Percentiles rank a stretch among this genome's conserved stretches.
These are phyloP conservation scores for Lasioglossum leucozonium DNA, from an alignment of 2,888 invertebrate genomes.

Conservation along the genomic window DNA sequence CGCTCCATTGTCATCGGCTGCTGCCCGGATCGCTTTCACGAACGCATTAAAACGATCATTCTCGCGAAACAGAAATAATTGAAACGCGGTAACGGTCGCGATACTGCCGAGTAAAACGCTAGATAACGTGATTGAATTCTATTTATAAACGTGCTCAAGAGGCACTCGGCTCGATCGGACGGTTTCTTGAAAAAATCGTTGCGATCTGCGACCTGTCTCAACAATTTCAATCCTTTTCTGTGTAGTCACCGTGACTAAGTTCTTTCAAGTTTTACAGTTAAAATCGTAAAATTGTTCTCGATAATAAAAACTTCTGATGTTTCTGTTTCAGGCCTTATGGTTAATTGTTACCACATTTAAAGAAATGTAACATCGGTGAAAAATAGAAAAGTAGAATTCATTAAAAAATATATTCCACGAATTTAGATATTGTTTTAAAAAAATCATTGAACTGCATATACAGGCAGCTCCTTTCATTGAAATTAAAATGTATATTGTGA, in stretches of 20 bases:
- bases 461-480: background rate
- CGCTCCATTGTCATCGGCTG: conserved; percentile 54
- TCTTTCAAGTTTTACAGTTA: too few species aligned
- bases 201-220: background rate
- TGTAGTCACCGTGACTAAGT: background rate
- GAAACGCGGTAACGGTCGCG: conserved; percentile 15
- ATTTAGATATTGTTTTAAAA: background rate
- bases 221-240: background rate
- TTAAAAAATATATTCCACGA: background rate
- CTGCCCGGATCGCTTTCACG: conserved; percentile 57
- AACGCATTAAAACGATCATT: conserved; percentile 38
- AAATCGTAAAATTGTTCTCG: background rate
- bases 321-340: background rate
- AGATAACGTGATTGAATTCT: conserved; percentile 1
- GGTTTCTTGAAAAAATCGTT: background rate
- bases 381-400: background rate
- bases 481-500: background rate
- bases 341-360: too few species aligned
- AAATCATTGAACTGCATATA: background rate
- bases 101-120: background rate
- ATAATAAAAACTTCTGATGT: background rate
- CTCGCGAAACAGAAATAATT: conserved; percentile 27
- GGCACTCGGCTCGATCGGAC: background rate
- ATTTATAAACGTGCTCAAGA: background rate
- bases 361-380: too few species aligned